Percentiles rank a stretch among this genome's conserved stretches.
Evolutionary conservation across 2,888 invertebrate genomes (phyloP).

Genomic region (Cepaea hortensis): DNA sequence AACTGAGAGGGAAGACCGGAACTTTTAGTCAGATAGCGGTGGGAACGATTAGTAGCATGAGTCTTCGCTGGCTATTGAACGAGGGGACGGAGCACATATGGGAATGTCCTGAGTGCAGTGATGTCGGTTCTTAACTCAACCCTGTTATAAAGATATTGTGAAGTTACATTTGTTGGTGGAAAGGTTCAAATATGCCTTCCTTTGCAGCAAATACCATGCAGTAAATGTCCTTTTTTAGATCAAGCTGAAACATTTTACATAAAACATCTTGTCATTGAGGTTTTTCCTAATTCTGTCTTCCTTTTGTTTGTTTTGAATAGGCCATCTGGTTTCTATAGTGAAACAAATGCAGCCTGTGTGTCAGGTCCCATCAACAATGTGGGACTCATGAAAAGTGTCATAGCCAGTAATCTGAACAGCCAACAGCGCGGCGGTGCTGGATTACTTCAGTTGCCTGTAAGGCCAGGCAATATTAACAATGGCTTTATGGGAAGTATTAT

Average conservation of each 20-base stretch:
- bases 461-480: background rate
- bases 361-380: conserved; percentile 14
- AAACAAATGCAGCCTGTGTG: conserved; percentile 51
- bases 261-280: background rate
- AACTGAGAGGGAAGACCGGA: no score
- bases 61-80: no score
- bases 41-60: no score
- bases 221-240: no score
- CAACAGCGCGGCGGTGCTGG: conserved; percentile 28
- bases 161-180: no score
- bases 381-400: background rate
- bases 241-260: background rate
- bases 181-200: no score
- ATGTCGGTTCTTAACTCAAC: no score
- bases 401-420: conserved; percentile 1
- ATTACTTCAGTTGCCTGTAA: conserved; percentile 41
- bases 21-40: no score
- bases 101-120: no score
- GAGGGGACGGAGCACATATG: no score
- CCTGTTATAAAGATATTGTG: no score
- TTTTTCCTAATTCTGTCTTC: background rate
- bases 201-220: no score
- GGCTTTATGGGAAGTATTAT: background rate
- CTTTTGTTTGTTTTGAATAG: conserved; percentile 48
- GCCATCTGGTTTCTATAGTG: conserved; percentile 60